A percentile compares a stretch with the other conserved stretches of the same genome.
These are phyloP conservation scores for Lordiphosa clarofinis DNA, from an alignment of 1,140 invertebrate genomes.

Conservation along the genomic window DNA sequence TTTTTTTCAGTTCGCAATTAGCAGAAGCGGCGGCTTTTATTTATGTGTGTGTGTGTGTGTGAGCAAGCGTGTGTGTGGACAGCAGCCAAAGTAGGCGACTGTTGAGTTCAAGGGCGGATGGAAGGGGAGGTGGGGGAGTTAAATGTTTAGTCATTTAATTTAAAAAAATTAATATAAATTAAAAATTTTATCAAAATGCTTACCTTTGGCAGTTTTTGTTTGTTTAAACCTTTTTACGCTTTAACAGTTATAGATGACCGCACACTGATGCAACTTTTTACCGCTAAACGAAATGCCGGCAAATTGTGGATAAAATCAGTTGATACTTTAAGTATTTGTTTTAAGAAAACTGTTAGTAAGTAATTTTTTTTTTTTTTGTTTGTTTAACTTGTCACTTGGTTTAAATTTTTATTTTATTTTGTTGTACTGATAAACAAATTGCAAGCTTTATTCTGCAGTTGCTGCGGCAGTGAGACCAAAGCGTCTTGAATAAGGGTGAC, in stretches of 20 bases:
- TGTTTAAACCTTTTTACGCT: slow-evolving; percentile 15
- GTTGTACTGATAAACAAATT: not conserved
- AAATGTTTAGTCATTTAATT: slow-evolving; percentile 62
- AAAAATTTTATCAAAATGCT: slow-evolving; percentile 25
- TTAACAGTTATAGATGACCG: slow-evolving; percentile 14
- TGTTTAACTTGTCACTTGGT: not conserved
- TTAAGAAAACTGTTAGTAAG: too few species aligned
- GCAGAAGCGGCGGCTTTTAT: slow-evolving; percentile 30
- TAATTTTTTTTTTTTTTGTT: not conserved
- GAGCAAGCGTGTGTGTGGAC: slow-evolving; percentile 49
- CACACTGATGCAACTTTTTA: slow-evolving; percentile 61
- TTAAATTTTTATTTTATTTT: not conserved
- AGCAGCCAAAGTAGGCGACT: slow-evolving; percentile 56
- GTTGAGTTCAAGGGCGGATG: slow-evolving; percentile 60
- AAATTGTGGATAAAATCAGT: not conserved
- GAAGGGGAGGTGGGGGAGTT: slow-evolving; percentile 4
- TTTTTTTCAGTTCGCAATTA: not conserved
- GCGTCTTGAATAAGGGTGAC: too few species aligned
- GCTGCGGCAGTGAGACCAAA: too few species aligned
- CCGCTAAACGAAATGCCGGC: slow-evolving; percentile 39
- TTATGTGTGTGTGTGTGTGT: slow-evolving; percentile 11
- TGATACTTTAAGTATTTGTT: not conserved
- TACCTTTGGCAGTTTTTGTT: slow-evolving; percentile 21
- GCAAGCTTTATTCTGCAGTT: too few species aligned
- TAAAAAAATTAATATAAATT: too few species aligned